A percentile compares a stretch with the other conserved stretches of the same genome.
Conservation (phyloP, 2,888 invertebrate genomes). For the Chrysolina oricalcia region DNA sequence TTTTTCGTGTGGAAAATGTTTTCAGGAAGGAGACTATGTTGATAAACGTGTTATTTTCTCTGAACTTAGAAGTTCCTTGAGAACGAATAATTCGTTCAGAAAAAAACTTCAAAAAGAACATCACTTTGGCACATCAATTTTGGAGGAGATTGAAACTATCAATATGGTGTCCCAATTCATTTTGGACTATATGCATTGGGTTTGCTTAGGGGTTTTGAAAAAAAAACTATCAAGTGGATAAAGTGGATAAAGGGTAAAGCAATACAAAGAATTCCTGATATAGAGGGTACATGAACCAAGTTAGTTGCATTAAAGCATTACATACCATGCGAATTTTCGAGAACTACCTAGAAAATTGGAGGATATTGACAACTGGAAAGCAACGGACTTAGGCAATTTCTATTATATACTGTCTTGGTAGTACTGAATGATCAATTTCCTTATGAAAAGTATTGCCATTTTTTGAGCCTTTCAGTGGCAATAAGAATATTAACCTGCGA, state of each 20-base stretch:
- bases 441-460: slow-evolving; percentile 14
- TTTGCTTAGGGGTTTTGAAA: not conserved
- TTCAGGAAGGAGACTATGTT: no score
- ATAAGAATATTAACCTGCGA: slow-evolving; percentile 14
- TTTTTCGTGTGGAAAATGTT: no score
- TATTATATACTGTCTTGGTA: no score
- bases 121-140: slow-evolving; percentile 9
- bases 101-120: not conserved
- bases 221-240: not conserved
- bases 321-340: slow-evolving; percentile 9
- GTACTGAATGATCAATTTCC: slow-evolving; percentile 14
- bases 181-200: slow-evolving; percentile 8
- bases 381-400: not conserved
- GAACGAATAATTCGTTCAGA: no score
- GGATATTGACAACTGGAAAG: slow-evolving; percentile 17
- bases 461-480: slow-evolving; percentile 11
- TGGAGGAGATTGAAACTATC: slow-evolving; percentile 1
- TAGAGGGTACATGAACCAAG: slow-evolving; percentile 4
- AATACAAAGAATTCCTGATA: slow-evolving; percentile 11
- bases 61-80: no score
- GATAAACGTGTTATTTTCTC: no score
- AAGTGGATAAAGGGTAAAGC: slow-evolving; percentile 2
- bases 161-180: slow-evolving; percentile 3
- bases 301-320: not conserved
- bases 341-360: slow-evolving; percentile 14